A percentile compares a stretch with the other conserved stretches of the same genome.
Evolutionary conservation across 2,113 vertebrate species (phyloP).

Genomic region (Cyanoliseus patagonus): DNA sequence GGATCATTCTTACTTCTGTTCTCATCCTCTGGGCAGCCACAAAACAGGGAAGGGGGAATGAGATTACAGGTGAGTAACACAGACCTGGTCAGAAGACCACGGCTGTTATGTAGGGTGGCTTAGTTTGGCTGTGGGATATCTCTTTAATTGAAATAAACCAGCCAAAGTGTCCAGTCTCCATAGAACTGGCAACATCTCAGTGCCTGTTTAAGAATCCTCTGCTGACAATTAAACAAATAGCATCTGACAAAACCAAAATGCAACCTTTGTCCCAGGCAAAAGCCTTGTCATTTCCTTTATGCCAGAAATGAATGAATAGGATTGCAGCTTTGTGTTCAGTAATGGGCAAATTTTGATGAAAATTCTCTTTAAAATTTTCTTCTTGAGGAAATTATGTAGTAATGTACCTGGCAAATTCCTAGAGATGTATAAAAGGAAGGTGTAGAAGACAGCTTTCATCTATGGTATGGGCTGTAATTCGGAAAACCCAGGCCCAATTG

Average conservation of each 20-base stretch:
- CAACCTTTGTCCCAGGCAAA: not conserved
- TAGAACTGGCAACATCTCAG: not conserved
- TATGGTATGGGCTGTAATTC: not conserved
- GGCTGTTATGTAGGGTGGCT: not conserved
- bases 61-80: conserved; percentile 57
- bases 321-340: not conserved
- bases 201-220: not conserved
- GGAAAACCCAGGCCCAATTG: not conserved
- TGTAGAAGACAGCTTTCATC: not conserved
- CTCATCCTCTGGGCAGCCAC: conserved; percentile 17
- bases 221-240: not conserved
- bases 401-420: not conserved
- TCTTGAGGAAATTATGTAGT: not conserved
- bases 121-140: not conserved
- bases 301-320: not conserved
- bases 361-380: not conserved
- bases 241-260: not conserved
- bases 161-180: not conserved
- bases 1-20: not conserved
- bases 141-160: not conserved
- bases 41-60: not conserved
- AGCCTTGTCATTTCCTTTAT: not conserved
- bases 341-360: not conserved
- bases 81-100: not conserved
- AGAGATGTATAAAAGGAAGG: not conserved